These are phyloP conservation scores for Morelia viridis DNA, from an alignment of 2,797 vertebrate species.

Conservation along the genomic window DNA sequence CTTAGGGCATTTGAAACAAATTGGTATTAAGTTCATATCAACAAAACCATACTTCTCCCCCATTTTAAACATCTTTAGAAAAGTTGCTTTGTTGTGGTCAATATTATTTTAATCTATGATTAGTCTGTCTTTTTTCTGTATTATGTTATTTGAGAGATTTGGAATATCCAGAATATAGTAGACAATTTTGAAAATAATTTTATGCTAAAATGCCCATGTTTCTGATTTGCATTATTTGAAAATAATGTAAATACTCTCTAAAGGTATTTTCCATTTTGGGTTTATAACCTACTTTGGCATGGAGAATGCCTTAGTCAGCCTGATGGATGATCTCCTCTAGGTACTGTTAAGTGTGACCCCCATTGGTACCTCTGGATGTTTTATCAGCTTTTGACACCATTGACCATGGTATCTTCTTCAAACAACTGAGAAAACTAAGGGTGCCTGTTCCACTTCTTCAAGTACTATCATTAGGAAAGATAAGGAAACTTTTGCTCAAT, in stretches of 20 bases:
- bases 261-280: neutral
- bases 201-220: neutral
- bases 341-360: neutral
- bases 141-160: neutral
- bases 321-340: neutral
- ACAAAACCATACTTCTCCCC: neutral
- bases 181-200: neutral
- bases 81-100: neutral
- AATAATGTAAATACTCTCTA: constrained; percentile 13
- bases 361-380: neutral
- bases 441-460: neutral
- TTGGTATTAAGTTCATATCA: neutral
- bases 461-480: neutral
- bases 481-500: neutral
- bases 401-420: neutral
- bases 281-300: neutral
- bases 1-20: neutral
- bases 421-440: neutral
- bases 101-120: neutral
- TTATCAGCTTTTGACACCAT: neutral
- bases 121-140: constrained; percentile 4
- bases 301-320: neutral
- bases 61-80: neutral
- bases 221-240: neutral
- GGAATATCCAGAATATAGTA: neutral